Base-by-base conservation (phyloP, 2,113 vertebrate species). In the human (Homo sapiens) region DNA sequence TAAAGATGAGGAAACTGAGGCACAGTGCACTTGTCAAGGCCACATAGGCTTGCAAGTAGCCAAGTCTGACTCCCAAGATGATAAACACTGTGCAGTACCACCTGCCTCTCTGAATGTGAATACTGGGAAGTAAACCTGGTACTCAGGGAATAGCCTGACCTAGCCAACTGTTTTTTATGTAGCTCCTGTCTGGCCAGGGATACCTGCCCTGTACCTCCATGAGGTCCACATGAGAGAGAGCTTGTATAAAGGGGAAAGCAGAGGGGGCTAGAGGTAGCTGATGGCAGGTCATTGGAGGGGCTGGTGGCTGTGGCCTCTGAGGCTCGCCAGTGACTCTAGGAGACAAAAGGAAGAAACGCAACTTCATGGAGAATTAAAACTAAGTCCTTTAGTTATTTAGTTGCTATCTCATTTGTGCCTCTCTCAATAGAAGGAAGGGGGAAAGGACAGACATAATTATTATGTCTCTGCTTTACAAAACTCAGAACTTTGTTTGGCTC, bases 1-100 rank as follows among this genome's bases (percentile, higher is more conserved):
- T 52, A 66, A 43, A 97, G 72, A 30, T 9, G 70, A 90, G 89
- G 85, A 95, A 85, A 89, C 78, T 48, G 93, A 88, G 76, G 72
- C 27, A 82, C 40, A 48, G 45, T 4, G 38, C 72, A 9, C 30
- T 55, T 78, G 80, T 43, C n/a, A 90, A 35, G 88, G 73, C 79
- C 57, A 40, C 45, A 22, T 22, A 10, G 14, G 48, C 70, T 61
- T 81, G 1, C 50, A 27, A 48, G 57, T 61, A n/a, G 86, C 84
- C 52, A 22, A 20, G 48, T 52, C 23, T 45, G 68, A 52, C 40
- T 40, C 57, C 22, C 8, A 17, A 38, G 45, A 20, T 68, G 30
- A 8, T 6, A 22, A 50, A 12, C 12, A 2, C 35, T 38, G 3
- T 10, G 43, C 14, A 25, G 64, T 14, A 32, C 25, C 5, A 18